Percentiles rank a stretch among this genome's conserved stretches.
phyloP scores from a whole-genome alignment of 1,140 invertebrate species.

The Portunus trituberculatus region DNA sequence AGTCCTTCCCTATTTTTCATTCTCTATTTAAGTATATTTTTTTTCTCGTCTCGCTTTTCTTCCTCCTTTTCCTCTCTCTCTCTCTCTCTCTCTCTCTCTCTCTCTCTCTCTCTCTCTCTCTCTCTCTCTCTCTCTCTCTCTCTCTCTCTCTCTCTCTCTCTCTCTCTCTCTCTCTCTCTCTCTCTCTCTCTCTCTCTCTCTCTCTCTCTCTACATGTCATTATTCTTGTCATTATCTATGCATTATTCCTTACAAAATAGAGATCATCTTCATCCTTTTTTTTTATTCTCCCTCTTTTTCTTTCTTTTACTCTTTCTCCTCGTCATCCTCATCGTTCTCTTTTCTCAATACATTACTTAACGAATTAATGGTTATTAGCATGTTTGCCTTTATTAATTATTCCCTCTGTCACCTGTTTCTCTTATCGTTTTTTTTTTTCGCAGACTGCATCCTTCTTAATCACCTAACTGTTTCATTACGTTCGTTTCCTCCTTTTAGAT shows the following conservation, averaged over 20 bases:
- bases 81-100: neutral
- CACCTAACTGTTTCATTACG: too few relatives aligned
- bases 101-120: neutral
- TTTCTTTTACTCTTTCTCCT: neutral
- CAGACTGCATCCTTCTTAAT: neutral
- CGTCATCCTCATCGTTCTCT: neutral
- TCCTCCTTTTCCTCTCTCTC: neutral
- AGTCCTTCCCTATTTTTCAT: neutral
- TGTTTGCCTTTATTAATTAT: neutral
- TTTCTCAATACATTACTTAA: neutral
- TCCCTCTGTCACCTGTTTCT: neutral
- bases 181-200: neutral
- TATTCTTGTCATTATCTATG: too few relatives aligned
- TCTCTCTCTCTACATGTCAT: neutral
- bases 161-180: neutral
- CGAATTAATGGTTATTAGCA: neutral
- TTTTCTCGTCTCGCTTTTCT: neutral
- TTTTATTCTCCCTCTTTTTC: neutral
- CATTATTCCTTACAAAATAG: too few relatives aligned
- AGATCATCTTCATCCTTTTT: too few relatives aligned
- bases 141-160: neutral
- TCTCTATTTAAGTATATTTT: neutral
- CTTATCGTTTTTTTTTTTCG: neutral
- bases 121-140: neutral
- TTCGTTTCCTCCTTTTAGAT: too few relatives aligned